A percentile compares a stretch with the other conserved stretches of the same genome.
Evolutionary conservation across 2,797 vertebrate species (phyloP).

Genomic region (Numenius phaeopus): DNA sequence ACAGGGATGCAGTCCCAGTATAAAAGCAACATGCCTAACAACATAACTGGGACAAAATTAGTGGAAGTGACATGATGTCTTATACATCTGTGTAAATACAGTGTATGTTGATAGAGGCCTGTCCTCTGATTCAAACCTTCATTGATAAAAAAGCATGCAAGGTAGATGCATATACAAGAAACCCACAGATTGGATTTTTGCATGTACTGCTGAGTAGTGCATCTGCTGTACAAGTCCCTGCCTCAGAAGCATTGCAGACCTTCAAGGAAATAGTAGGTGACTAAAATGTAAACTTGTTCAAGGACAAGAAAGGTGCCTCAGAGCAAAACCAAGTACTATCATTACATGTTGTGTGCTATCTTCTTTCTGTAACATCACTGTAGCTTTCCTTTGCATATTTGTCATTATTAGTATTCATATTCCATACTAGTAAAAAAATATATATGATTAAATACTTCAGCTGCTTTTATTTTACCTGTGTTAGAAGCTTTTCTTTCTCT

Average conservation of each 20-base stretch:
- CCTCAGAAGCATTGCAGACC: not conserved
- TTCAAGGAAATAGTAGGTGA: not conserved
- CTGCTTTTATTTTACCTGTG: constrained; percentile 80
- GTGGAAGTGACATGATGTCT: not conserved
- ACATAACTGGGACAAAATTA: not conserved
- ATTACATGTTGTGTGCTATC: not conserved
- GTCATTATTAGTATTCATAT: not conserved
- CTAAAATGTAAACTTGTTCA: not conserved
- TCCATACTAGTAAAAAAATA: not conserved
- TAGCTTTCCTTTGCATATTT: not conserved
- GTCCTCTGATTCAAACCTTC: not conserved
- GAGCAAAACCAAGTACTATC: not conserved
- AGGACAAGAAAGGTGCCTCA: not conserved
- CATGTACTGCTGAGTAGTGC: not conserved
- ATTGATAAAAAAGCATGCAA: not conserved
- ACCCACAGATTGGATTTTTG: not conserved
- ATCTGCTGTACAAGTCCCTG: not conserved
- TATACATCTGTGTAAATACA: not conserved
- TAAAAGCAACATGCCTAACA: not conserved
- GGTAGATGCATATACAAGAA: not conserved
- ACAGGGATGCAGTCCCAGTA: not conserved
- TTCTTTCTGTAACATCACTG: not conserved
- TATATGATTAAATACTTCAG: not conserved
- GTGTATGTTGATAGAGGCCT: not conserved
- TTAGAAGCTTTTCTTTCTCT: constrained; percentile 89